Base-by-base conservation (phyloP, 2,113 vertebrate species). In the Buteo buteo region DNA sequence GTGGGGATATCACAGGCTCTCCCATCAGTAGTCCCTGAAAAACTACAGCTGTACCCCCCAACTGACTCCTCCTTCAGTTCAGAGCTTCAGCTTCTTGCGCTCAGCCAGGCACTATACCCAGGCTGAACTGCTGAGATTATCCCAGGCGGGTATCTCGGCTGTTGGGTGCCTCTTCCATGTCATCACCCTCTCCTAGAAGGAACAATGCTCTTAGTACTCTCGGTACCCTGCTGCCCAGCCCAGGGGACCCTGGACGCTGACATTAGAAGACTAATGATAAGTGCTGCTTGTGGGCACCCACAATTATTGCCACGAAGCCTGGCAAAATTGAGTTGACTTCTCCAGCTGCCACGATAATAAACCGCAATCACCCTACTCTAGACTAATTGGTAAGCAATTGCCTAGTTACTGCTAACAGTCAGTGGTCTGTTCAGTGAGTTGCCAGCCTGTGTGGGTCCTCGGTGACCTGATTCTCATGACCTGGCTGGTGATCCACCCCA, bases 391-490 rank as follows among this genome's bases (percentile, higher is more conserved):
- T 25, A 17, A 70, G 52, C 73, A 20, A 1, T 21, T 38, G 21
- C 66, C 71, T 58, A 7, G 19, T 5, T 49, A 7, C 64, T 79
- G 72, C 65, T 22, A 1, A 1, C 72, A 55, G 67, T 1, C 91
- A 62, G 22, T 73, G 91, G 50, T 49, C 85, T 85, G 67, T 10
- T 3, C 59, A 5, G 55, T 4, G 67, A 81, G 73, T 13, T 78
- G 74, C 44, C 73, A 72, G 65, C 64, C 64, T 0, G 0, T 15
- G 13, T 32, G 70, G 52, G 69, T 17, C 84, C 81, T 52, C 0
- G 0, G n/a, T 95, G 93, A 94, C 96, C 95, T 11, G 32, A 5
- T 95, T 97, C 96, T 72, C 96, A 88, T 86, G 94, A 86, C 93
- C 86, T 55, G 91, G 59, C 47, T 71, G 55, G 9, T 54, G 83